Evolutionary conservation across 2,888 invertebrate genomes (phyloP).

Genomic region (Drosophila nigricruria): DNA sequence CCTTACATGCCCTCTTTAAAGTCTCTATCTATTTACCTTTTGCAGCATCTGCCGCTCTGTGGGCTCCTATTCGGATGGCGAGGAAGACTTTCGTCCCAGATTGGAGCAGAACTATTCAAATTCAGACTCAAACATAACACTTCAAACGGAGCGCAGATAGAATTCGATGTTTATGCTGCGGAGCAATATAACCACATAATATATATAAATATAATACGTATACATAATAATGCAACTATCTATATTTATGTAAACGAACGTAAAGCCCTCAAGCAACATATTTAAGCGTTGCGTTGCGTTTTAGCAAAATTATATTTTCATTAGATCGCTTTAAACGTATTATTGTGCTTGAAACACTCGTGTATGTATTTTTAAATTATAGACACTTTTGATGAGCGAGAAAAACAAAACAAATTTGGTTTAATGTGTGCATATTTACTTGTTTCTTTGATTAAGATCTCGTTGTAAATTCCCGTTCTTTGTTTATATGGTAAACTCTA

Average conservation of each 20-base stretch:
- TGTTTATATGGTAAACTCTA: conserved; percentile 52
- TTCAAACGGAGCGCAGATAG: conserved; percentile 70
- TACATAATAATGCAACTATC: conserved; percentile 38
- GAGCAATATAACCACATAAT: conserved; percentile 45
- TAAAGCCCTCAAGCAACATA: conserved; percentile 21
- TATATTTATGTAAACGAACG: conserved; percentile 50
- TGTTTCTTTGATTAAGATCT: conserved; percentile 70
- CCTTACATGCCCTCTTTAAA: background rate
- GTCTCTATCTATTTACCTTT: background rate
- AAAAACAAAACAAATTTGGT: conserved; percentile 26
- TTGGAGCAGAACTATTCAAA: conserved; percentile 77
- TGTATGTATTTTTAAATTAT: conserved; percentile 60
- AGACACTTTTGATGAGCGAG: conserved; percentile 31
- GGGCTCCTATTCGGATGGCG: conserved; percentile 83
- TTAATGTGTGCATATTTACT: conserved; percentile 46
- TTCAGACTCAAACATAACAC: conserved; percentile 80
- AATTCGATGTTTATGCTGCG: conserved; percentile 27
- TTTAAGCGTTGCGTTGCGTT: conserved; percentile 19
- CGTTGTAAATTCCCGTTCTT: conserved; percentile 70
- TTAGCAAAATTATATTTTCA: conserved; percentile 40
- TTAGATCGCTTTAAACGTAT: conserved; percentile 32
- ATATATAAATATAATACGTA: conserved; percentile 18
- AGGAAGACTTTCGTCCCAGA: conserved; percentile 71
- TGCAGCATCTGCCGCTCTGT: conserved; percentile 82
- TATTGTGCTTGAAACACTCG: conserved; percentile 39